Percentiles rank a stretch among this genome's conserved stretches.
Evolutionary conservation across 2,113 vertebrate species (phyloP).

Genomic region (Mormyrus iriodes): DNA sequence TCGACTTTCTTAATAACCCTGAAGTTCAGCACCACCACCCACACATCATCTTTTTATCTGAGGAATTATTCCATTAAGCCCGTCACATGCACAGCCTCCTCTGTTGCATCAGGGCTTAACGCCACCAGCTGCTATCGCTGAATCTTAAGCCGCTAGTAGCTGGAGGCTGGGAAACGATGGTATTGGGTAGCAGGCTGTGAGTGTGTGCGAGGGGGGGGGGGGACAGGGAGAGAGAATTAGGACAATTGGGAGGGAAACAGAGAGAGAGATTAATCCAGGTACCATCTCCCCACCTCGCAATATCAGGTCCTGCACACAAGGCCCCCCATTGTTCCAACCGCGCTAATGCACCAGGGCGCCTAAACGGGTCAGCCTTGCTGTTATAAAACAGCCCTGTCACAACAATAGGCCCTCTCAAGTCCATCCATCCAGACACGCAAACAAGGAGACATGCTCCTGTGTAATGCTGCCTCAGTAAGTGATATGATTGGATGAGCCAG

Average conservation of each 20-base stretch:
- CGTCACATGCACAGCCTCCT: background rate
- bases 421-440: background rate
- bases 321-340: background rate
- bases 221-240: background rate
- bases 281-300: background rate
- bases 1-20: background rate
- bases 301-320: conserved; percentile 1
- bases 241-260: background rate
- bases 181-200: background rate
- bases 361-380: background rate
- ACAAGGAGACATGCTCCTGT: background rate
- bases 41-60: background rate
- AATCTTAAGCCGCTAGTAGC: background rate
- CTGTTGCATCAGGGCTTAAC: background rate
- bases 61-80: background rate
- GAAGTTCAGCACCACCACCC: background rate
- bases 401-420: background rate
- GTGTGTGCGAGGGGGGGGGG: background rate
- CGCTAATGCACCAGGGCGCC: background rate
- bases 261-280: conserved; percentile 2
- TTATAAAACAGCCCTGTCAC: background rate
- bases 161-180: background rate
- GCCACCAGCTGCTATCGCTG: background rate
- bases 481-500: conserved; percentile 4
- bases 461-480: background rate